A percentile compares a stretch with the other conserved stretches of the same genome.
Conservation (phyloP, 2,888 invertebrate species). For the Argyresthia albistria region DNA sequence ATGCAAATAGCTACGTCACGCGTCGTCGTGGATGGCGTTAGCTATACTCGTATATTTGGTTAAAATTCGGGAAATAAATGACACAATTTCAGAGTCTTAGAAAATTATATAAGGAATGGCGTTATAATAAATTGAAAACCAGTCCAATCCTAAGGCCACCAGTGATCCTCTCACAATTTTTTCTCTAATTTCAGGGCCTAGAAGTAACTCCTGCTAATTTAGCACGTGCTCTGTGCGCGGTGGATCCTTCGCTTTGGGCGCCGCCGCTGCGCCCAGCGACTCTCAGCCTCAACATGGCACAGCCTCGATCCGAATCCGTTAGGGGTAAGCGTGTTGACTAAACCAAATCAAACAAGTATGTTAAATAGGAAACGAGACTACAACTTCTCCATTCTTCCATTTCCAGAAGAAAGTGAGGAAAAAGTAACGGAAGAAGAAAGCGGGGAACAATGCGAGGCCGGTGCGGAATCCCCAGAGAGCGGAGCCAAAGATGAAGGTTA, state of each 20-base stretch:
- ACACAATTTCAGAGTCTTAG: too few species aligned
- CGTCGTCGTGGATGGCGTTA: too few species aligned
- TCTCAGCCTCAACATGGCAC: constrained; percentile 77
- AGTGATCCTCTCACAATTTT: too few species aligned
- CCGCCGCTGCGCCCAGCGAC: constrained; percentile 79
- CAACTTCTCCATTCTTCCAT: too few species aligned
- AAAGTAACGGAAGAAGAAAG: constrained; percentile 55
- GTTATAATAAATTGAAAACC: too few species aligned
- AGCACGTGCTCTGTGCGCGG: constrained; percentile 74
- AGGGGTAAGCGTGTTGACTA: constrained; percentile 26
- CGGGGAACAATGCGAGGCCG: constrained; percentile 76
- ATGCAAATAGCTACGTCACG: too few species aligned
- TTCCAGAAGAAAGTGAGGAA: constrained; percentile 41
- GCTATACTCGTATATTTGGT: too few species aligned
- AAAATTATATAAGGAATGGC: too few species aligned
- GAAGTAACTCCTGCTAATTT: constrained; percentile 76
- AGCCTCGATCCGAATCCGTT: constrained; percentile 46
- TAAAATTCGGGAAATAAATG: too few species aligned
- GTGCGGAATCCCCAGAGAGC: constrained; percentile 82
- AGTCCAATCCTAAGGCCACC: too few species aligned
- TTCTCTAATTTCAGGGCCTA: constrained; percentile 48
- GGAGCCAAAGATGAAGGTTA: constrained; percentile 87
- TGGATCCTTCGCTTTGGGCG: constrained; percentile 79
- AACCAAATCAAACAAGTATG: too few species aligned
- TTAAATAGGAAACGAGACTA: too few species aligned